Evolutionary conservation across 2,888 invertebrate genomes (phyloP), one percentile per base, ranked within the genome.

Genomic region (Tinea trinotella): DNA sequence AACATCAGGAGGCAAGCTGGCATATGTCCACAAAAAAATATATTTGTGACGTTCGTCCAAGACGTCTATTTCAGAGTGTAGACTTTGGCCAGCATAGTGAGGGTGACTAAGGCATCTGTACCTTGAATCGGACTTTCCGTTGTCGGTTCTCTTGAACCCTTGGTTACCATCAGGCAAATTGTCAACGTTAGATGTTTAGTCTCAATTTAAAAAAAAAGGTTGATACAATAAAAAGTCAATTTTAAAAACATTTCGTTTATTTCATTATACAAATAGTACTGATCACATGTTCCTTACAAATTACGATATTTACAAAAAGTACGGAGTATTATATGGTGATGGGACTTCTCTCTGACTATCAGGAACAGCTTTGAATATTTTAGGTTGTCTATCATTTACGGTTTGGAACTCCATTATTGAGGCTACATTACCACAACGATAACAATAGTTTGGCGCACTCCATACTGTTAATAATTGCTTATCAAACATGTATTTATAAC

Each of bases 401-500:
- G 92, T 90, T 57, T 90, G 89, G 73, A 99, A 96, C 74, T 94
- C 93, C 70, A 99, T 87, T 66, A 99, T 98, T 53, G 99, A 97
- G 3, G 99, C 99, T 55, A 98, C 93, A 76, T 99, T 99, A 49
- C 99, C 99, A 74, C 99, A 99, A 19, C 99, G 92, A 76, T 99
- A 99, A 82, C 99, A 99, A 80, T 99, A 99, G 85, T 99, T 99
- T 3, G 99, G 99, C 3, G 99, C 99, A 12, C 99, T 98, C 97
- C 99, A 99, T 1, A 99, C 97, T 0, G 99, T 99, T 30, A 99
- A 98, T 64, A 99, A 85, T 74, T 95, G 94, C 65, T 97, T 94
- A 69, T 98, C 93, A 79, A 99, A 99, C 96, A 99, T 97, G 76
- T 97, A 99, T 87, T 97, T 98, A 82, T 92, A 96, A 58, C 97